phyloP scores from a whole-genome alignment of 2,888 invertebrate genomes.

The Netelia fuscicornis region DNA sequence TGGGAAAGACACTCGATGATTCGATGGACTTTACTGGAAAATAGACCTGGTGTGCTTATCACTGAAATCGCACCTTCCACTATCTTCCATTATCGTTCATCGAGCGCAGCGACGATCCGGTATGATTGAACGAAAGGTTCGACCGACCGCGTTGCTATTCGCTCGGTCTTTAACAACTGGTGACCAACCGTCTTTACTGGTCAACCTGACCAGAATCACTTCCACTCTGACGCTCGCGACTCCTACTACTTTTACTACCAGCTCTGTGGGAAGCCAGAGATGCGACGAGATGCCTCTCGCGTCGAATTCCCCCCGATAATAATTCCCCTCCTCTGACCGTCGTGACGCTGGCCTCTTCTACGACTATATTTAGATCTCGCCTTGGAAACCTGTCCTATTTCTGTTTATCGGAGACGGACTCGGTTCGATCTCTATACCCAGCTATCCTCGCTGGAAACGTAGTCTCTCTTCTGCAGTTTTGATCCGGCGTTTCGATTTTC shows the following conservation, averaged over 20 bases:
- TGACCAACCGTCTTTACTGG: constrained; percentile 12
- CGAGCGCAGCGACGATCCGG: constrained; percentile 38
- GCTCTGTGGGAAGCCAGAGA: constrained; percentile 22
- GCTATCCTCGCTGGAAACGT: constrained; percentile 9
- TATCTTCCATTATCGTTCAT: not conserved
- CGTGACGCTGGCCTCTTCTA: constrained; percentile 28
- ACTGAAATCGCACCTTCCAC: constrained; percentile 14
- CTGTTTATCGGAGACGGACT: constrained; percentile 72
- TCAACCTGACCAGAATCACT: constrained; percentile 18
- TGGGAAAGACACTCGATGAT: not conserved
- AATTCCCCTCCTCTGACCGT: constrained; percentile 36
- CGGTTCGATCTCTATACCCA: constrained; percentile 33
- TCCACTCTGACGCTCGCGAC: constrained; percentile 15
- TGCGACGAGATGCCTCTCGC: constrained; percentile 36
- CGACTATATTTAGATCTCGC: constrained; percentile 80
- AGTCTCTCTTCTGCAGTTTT: not conserved
- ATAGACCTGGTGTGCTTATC: not conserved
- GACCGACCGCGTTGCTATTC: constrained; percentile 20
- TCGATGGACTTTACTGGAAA: not conserved
- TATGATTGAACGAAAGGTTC: constrained; percentile 13
- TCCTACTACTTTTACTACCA: constrained; percentile 15
- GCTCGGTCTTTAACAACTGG: constrained; percentile 19
- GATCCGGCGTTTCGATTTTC: not conserved
- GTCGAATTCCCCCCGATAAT: constrained; percentile 40
- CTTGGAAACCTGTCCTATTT: constrained; percentile 81